Base-by-base conservation (phyloP, 2,797 vertebrate species). In the Brotula barbata region DNA sequence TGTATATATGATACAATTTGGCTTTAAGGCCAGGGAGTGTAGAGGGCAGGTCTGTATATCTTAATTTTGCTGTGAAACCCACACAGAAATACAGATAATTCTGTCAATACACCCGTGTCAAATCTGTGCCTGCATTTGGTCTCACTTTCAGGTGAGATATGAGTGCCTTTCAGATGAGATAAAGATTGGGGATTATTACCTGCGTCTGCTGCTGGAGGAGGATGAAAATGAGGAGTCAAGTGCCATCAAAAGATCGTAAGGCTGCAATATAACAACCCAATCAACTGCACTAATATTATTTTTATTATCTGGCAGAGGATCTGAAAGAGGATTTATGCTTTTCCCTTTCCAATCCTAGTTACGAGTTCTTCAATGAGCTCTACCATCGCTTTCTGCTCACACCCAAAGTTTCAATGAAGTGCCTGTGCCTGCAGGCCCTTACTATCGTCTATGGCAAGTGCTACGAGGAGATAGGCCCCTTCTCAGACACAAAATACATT, bases 121-220 rank as follows among this genome's bases (percentile, higher is more conserved):
- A 4, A 39, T 14, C 28, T 8, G 0, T 17, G 4, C 46, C 10
- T 15, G 0, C 9, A 0, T 54, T 0, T 44, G 12, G 60, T 37
- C 2, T 28, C 55, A 14, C 70, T 36, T 72, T 21, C 85, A 99
- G 97, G 97, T 99, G 68, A 96, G 92, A 81, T 99, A 99, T 1
- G 97, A 99, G 74, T 99, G 97, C 89, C 92, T 99, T 87, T 94
- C 95, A 37, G 97, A 99, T 64, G 97, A 99, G 90, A 99, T 99
- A 64, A 98, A 95, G 85, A 99, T 99, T 21, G 97, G 97, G 17
- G 97, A 99, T 87, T 99, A 99, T 90, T 99, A 99, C 74, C 88
- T 99, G 64, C 94, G 97, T 52, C 87, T 99, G 73, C 89, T 99
- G 0, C 87, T 99, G 73, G 97, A 99, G 83, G 97, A 99, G 80